These are phyloP conservation scores for Drosophila pseudotakahashii DNA, from an alignment of 2,888 invertebrate species.

Conservation along the genomic window DNA sequence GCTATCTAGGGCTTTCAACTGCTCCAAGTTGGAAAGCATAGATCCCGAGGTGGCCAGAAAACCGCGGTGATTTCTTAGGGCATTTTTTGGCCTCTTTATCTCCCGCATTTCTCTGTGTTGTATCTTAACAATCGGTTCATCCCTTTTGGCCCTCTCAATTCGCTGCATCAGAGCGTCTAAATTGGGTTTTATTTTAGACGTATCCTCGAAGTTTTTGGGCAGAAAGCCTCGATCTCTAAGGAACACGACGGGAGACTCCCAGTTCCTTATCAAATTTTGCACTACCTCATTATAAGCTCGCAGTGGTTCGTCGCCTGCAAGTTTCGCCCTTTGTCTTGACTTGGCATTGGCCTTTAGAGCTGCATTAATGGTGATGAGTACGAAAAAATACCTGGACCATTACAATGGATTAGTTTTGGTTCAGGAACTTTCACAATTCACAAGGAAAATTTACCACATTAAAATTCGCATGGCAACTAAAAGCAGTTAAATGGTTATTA, in stretches of 20 bases:
- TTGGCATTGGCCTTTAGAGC: not conserved
- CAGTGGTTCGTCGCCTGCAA: not conserved
- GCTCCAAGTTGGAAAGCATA: constrained; percentile 32
- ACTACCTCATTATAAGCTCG: constrained; percentile 52
- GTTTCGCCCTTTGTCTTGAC: not conserved
- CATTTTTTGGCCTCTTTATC: not conserved
- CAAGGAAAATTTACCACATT: constrained; percentile 23
- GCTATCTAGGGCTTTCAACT: constrained; percentile 12
- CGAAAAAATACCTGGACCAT: constrained; percentile 26
- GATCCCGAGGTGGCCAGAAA: not conserved
- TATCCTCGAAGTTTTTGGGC: constrained; percentile 59
- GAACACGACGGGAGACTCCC: constrained; percentile 64
- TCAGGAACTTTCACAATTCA: not conserved
- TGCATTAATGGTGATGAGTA: not conserved
- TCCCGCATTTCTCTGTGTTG: not conserved
- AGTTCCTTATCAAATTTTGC: constrained; percentile 55
- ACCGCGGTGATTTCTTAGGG: not conserved
- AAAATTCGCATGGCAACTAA: constrained; percentile 35
- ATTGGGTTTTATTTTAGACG: constrained; percentile 57
- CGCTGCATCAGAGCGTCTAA: constrained; percentile 59
- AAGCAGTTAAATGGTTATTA: too few relatives aligned
- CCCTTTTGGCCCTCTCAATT: constrained; percentile 37
- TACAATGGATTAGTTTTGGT: not conserved
- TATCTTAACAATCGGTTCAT: not conserved
- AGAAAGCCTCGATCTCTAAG: constrained; percentile 53